Evolutionary conservation across 2,888 invertebrate species (phyloP).

Genomic region (Drosophila maculinotata): DNA sequence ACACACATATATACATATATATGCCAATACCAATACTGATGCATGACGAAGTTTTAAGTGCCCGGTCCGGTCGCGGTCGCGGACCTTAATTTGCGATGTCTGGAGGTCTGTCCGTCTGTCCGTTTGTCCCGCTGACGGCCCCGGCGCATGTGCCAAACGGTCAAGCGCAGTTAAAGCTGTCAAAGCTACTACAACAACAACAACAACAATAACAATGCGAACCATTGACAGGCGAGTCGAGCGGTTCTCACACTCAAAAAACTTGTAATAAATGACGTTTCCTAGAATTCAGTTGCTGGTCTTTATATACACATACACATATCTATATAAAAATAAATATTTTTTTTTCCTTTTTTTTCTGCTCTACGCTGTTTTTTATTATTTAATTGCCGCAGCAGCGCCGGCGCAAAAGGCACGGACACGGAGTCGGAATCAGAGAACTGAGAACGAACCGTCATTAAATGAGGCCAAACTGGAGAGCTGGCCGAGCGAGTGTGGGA

Average conservation of each 20-base stretch:
- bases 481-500: slow-evolving; percentile 73
- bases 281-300: slow-evolving; percentile 67
- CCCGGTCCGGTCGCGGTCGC: slow-evolving; percentile 67
- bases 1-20: slow-evolving; percentile 17
- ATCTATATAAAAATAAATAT: slow-evolving; percentile 3
- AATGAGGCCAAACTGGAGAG: slow-evolving; percentile 74
- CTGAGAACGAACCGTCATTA: slow-evolving; percentile 56
- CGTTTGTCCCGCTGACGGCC: slow-evolving; percentile 37
- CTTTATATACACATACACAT: slow-evolving; percentile 13
- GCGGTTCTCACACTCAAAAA: slow-evolving; percentile 76
- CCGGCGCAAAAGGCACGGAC: slow-evolving; percentile 68
- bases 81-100: slow-evolving; percentile 76
- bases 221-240: slow-evolving; percentile 72
- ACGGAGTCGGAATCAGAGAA: slow-evolving; percentile 31
- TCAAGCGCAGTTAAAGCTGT: slow-evolving; percentile 80
- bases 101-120: slow-evolving; percentile 51
- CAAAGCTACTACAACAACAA: slow-evolving; percentile 47
- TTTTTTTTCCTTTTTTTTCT: slow-evolving; percentile 32
- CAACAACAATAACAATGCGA: slow-evolving; percentile 59
- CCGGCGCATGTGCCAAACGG: slow-evolving; percentile 78
- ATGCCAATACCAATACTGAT: slow-evolving; percentile 51
- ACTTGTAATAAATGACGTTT: slow-evolving; percentile 79
- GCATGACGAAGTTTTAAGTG: slow-evolving; percentile 64
- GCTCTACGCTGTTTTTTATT: slow-evolving; percentile 59
- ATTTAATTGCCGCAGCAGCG: slow-evolving; percentile 78